Conservation (phyloP, 2,888 invertebrate species). For the Harpagoxenus sublaevis region DNA sequence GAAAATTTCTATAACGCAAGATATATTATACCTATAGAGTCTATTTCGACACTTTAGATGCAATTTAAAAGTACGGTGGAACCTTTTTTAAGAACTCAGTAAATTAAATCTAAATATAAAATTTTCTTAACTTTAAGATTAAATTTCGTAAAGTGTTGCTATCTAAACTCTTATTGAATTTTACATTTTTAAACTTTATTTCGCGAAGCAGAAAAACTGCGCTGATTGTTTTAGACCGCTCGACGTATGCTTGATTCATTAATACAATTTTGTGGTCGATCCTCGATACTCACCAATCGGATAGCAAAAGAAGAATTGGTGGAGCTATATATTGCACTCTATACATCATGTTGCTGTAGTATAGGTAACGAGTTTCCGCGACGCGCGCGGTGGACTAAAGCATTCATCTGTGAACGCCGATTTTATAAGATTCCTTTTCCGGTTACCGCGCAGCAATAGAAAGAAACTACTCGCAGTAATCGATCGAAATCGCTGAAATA, state of each 20-base stretch:
- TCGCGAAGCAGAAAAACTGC: background rate
- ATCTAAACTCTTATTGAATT: background rate
- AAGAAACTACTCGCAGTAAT: constrained; percentile 21
- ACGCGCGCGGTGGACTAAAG: constrained; percentile 29
- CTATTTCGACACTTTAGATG: background rate
- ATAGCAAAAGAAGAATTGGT: background rate
- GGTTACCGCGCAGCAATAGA: background rate
- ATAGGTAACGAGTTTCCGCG: constrained; percentile 17
- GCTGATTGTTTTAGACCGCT: background rate
- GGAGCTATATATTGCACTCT: constrained; percentile 22
- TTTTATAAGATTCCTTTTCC: constrained; percentile 21
- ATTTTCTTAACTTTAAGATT: background rate
- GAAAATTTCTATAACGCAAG: background rate
- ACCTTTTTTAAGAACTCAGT: background rate
- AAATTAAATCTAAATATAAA: background rate
- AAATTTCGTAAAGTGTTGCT: background rate
- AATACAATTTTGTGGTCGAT: constrained; percentile 2
- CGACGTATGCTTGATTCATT: background rate
- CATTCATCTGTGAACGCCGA: constrained; percentile 38
- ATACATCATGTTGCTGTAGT: constrained; percentile 14
- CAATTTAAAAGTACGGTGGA: too few species aligned
- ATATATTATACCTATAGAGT: background rate
- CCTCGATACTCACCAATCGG: background rate
- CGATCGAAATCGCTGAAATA: constrained; percentile 3
- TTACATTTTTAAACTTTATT: background rate